Base-by-base conservation (phyloP, 2,797 vertebrate species). In the Harpagifer antarcticus region DNA sequence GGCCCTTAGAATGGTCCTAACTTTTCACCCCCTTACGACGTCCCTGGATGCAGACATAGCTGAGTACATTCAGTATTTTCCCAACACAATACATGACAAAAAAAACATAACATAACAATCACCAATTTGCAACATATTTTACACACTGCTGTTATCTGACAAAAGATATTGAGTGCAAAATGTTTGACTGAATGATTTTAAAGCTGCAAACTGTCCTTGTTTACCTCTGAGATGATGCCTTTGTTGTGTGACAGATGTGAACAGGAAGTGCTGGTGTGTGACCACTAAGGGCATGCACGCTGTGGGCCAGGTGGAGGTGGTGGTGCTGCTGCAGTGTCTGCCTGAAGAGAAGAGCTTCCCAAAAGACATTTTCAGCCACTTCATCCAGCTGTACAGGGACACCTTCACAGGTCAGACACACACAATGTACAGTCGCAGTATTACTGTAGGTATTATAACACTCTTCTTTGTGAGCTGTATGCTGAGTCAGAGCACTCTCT, bases 231-330 rank as follows among this genome's bases (percentile, higher is more conserved):
- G 19, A 42, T 67, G 70, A 57, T 80, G 31, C 44, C 42, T 60
- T 50, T 48, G 45, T 71, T 86, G 63, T 87, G 57, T 67, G 43
- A 53, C 65, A 99, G 98, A 99, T 90, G 97, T 99, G 74, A 99
- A 99, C 93, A 95, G 98, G 86, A 98, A 98, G 85, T 99, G 98
- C 93, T 99, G 98, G 98, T 99, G 97, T 79, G 96, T 99, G 88
- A 98, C 97, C 15, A 98, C 98, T 0, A 99, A 99, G 70, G 98
- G 98, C 23, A 99, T 99, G 97, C 98, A 99, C 17, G 98, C 97
- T 0, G 97, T 99, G 87, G 98, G 98, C 47, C 98, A 99, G 87
- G 96, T 97, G 0, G 98, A 99, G 93, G 95, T 99, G 72, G 95
- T 99, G 81, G 95, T 99, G 75, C 95, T 99, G 87, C 94, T 99